Percentiles rank a stretch among this genome's conserved stretches.
These are phyloP conservation scores for Catagonus wagneri DNA, from an alignment of 2,113 vertebrate genomes.

Conservation along the genomic window DNA sequence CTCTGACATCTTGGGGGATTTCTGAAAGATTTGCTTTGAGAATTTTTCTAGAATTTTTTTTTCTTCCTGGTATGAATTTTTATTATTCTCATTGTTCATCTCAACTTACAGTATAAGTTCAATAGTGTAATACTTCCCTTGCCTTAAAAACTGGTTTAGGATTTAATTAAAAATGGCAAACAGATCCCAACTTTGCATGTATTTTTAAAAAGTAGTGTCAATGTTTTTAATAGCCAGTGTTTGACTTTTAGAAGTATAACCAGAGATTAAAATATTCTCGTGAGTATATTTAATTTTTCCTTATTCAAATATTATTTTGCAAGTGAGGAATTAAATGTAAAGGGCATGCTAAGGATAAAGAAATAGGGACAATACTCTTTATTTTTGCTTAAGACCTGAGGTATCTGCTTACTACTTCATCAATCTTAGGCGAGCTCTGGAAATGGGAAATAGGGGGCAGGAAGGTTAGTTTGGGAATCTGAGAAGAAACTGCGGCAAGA, in stretches of 20 bases:
- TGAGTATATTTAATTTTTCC: slow-evolving; percentile 40
- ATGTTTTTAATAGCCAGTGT: slow-evolving; percentile 37
- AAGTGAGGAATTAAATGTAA: slow-evolving; percentile 41
- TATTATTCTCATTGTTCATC: slow-evolving; percentile 68
- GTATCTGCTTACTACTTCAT: slow-evolving; percentile 4
- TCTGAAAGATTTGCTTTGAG: slow-evolving; percentile 40
- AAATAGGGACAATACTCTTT: not conserved
- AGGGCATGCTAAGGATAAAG: not conserved
- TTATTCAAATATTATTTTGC: slow-evolving; percentile 60
- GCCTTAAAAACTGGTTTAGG: slow-evolving; percentile 57
- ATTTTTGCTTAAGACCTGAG: slow-evolving; percentile 40
- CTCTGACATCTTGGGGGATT: slow-evolving; percentile 32
- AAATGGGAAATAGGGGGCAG: not conserved
- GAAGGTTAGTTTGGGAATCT: not conserved
- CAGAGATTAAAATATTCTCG: slow-evolving; percentile 45
- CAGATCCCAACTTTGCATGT: slow-evolving; percentile 40
- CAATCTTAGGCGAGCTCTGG: not conserved
- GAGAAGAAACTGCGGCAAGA: not conserved
- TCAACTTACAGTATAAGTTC: slow-evolving; percentile 52
- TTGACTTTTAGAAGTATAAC: slow-evolving; percentile 61
- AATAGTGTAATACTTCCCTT: slow-evolving; percentile 54
- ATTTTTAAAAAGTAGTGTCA: slow-evolving; percentile 47
- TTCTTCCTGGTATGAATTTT: slow-evolving; percentile 57
- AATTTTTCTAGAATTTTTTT: slow-evolving; percentile 51
- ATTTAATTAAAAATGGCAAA: slow-evolving; percentile 63